Conservation (phyloP, 2,888 invertebrate species). For the Anoplius nigerrimus region DNA sequence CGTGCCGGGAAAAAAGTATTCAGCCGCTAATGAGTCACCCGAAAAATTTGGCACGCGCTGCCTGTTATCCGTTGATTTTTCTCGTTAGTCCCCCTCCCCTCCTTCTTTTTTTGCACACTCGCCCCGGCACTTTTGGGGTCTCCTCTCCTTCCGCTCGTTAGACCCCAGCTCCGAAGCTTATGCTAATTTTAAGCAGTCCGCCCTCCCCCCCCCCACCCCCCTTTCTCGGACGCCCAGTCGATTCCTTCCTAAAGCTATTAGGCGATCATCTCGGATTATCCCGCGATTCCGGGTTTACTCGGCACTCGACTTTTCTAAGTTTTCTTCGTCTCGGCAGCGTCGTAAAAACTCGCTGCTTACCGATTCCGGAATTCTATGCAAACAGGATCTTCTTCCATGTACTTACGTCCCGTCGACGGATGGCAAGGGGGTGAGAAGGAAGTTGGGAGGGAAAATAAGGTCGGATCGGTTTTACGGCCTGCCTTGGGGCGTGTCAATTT, state of each 20-base stretch:
- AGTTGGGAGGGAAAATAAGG: background rate
- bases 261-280: constrained; percentile 75
- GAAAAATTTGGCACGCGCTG: background rate
- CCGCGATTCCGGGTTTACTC: constrained; percentile 68
- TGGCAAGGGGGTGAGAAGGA: background rate
- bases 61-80: background rate
- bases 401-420: background rate
- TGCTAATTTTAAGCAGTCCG: constrained; percentile 71
- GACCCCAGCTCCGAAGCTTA: constrained; percentile 66
- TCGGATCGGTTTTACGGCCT: background rate
- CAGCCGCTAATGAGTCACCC: background rate
- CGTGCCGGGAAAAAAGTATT: too few species aligned
- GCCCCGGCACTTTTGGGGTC: constrained; percentile 72
- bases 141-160: constrained; percentile 71
- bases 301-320: constrained; percentile 72
- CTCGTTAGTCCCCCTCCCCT: constrained; percentile 13
- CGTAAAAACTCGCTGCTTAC: background rate
- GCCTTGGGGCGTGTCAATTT: too few species aligned
- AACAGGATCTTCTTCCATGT: too few species aligned
- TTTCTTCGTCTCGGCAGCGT: constrained; percentile 56
- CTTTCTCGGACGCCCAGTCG: constrained; percentile 52
- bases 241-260: constrained; percentile 75
- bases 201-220: constrained; percentile 14
- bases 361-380: background rate
- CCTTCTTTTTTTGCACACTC: constrained; percentile 48